phyloP scores from a whole-genome alignment of 2,888 invertebrate species.

The Drosophila stalkeri region DNA sequence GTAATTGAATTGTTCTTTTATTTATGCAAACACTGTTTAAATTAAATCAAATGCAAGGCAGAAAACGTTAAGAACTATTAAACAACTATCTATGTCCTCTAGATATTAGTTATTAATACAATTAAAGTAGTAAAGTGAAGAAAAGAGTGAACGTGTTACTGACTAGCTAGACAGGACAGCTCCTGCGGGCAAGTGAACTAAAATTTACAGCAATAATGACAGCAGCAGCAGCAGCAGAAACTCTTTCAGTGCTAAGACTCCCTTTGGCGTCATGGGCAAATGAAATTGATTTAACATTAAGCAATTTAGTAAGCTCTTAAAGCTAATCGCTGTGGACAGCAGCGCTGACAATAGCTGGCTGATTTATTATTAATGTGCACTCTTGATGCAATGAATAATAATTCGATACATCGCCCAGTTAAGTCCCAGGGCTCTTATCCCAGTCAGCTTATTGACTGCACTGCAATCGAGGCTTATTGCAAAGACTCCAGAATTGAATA shows the following conservation, averaged over 20 bases:
- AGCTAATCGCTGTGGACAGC: conserved; percentile 24
- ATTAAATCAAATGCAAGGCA: too few relatives aligned
- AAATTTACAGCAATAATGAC: conserved; percentile 43
- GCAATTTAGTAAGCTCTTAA: conserved; percentile 25
- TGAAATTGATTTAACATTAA: conserved; percentile 33
- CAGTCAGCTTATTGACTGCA: conserved; percentile 73
- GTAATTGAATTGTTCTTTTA: too few relatives aligned
- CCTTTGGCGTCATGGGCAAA: conserved; percentile 20
- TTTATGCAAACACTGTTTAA: too few relatives aligned
- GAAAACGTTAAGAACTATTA: too few relatives aligned
- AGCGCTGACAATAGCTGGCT: conserved; percentile 26
- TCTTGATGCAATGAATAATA: conserved; percentile 70
- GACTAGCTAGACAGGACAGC: conserved; percentile 12
- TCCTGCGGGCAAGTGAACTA: conserved; percentile 30
- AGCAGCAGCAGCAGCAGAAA: conserved; percentile 41
- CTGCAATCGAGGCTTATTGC: conserved; percentile 65
- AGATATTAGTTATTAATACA: too few relatives aligned
- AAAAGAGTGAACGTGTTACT: conserved; percentile 11
- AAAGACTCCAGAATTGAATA: conserved; percentile 64
- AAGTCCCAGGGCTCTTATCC: conserved; percentile 50
- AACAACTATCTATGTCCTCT: too few relatives aligned
- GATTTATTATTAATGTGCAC: conserved; percentile 51
- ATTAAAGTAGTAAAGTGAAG: not conserved
- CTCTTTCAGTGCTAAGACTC: too few relatives aligned
- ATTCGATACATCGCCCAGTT: conserved; percentile 48